These are phyloP conservation scores for Pangasius mekongensis DNA, from an alignment of 2,797 vertebrate genomes.

Conservation along the genomic window DNA sequence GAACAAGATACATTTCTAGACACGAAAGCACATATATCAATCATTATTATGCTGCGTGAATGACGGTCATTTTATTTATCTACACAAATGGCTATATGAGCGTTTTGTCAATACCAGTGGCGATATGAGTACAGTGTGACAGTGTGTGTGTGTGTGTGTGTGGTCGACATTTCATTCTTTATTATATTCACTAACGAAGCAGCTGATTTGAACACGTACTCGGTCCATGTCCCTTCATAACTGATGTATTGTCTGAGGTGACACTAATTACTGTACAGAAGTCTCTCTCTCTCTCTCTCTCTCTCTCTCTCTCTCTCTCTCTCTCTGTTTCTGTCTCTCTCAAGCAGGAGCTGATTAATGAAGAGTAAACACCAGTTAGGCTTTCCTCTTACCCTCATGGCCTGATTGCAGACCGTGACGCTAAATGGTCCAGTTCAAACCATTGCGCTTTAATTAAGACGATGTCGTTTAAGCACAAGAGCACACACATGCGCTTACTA, in stretches of 20 bases:
- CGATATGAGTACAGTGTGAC: background rate
- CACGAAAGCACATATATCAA: too few species aligned
- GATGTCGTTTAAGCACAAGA: background rate
- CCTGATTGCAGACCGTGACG: background rate
- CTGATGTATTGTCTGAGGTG: slow-evolving; percentile 35
- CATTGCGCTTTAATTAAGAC: background rate
- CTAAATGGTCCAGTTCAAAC: background rate
- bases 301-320: background rate
- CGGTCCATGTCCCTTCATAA: slow-evolving; percentile 14
- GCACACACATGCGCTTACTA: background rate
- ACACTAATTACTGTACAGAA: slow-evolving; percentile 20
- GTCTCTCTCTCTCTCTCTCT: background rate
- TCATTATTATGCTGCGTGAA: background rate
- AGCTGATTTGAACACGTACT: slow-evolving; percentile 14
- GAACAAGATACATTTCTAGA: background rate
- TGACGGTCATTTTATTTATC: background rate
- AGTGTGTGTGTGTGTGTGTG: background rate
- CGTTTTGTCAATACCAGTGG: background rate
- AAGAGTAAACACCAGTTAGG: background rate
- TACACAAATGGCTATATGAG: background rate
- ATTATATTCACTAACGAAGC: background rate
- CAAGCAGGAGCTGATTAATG: background rate
- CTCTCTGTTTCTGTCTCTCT: background rate
- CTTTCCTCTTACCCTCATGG: background rate
- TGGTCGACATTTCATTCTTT: background rate